Percentiles rank a stretch among this genome's conserved stretches.
These are phyloP conservation scores for Cheiracanthium punctorium DNA, from an alignment of 2,888 invertebrate species.

Conservation along the genomic window DNA sequence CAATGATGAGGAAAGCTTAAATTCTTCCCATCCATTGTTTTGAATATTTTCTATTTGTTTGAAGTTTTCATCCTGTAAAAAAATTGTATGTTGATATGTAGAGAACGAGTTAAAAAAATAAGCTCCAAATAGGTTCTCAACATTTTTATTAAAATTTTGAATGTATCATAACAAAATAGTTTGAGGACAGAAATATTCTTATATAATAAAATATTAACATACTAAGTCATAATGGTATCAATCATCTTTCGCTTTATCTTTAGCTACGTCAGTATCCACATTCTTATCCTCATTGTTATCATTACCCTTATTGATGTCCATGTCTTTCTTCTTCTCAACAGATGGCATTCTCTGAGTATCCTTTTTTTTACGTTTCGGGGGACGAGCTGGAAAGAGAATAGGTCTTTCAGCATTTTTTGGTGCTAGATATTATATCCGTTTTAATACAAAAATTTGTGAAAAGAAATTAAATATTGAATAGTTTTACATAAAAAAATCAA, in stretches of 20 bases:
- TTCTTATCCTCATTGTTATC: neutral
- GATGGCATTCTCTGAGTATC: slow-evolving; percentile 26
- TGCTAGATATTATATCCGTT: too few species aligned
- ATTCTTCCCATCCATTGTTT: too few species aligned
- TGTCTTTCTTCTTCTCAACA: slow-evolving; percentile 42
- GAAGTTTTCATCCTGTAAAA: too few species aligned
- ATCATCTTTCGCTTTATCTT: slow-evolving; percentile 3
- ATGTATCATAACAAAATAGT: slow-evolving; percentile 56
- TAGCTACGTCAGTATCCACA: neutral
- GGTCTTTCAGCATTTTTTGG: slow-evolving; percentile 53
- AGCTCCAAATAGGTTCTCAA: slow-evolving; percentile 28
- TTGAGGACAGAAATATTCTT: slow-evolving; percentile 43
- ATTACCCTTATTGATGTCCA: neutral
- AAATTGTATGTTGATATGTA: too few species aligned
- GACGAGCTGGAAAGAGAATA: slow-evolving; percentile 63
- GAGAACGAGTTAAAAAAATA: too few species aligned
- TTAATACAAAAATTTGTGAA: too few species aligned
- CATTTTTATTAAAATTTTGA: slow-evolving; percentile 69
- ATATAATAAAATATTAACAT: slow-evolving; percentile 62
- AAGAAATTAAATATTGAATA: too few species aligned
- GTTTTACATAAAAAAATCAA: too few species aligned
- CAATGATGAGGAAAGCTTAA: too few species aligned
- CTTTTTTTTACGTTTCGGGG: slow-evolving; percentile 54
- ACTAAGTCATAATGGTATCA: slow-evolving; percentile 53
- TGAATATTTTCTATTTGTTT: too few species aligned